Conservation (phyloP, 53 echinoderm and acorn worm species). For the Temnopleurus reevesii region DNA sequence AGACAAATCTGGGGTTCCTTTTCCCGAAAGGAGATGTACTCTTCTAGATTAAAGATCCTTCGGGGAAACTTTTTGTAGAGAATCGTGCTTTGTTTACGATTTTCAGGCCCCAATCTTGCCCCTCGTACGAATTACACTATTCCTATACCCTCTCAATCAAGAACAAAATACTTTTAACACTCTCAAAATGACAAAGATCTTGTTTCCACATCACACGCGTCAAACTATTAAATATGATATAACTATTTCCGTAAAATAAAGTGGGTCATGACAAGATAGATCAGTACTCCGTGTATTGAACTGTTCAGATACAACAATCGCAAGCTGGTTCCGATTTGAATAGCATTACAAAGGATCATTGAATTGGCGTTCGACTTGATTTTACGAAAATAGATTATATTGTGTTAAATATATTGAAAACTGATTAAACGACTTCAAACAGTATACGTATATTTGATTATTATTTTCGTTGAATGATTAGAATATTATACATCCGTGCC, state of each 20-base stretch:
- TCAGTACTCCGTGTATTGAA: too few relatives aligned
- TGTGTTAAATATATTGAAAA: too few relatives aligned
- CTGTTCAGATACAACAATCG: too few relatives aligned
- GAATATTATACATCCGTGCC: too few relatives aligned
- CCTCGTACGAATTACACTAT: not conserved
- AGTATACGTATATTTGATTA: too few relatives aligned
- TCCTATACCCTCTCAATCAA: not conserved
- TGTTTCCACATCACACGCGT: not conserved
- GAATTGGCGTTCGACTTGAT: not conserved
- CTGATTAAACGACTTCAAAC: too few relatives aligned
- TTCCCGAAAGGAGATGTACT: not conserved
- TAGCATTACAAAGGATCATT: not conserved
- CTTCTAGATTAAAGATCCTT: not conserved
- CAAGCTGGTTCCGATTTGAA: too few relatives aligned
- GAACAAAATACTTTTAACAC: not conserved
- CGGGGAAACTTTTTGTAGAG: not conserved
- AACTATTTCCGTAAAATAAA: too few relatives aligned
- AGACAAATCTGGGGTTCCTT: not conserved
- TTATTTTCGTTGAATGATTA: too few relatives aligned
- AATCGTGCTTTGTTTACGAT: not conserved
- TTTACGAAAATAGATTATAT: not conserved
- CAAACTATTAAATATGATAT: not conserved
- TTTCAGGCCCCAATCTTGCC: not conserved
- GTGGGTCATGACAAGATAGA: too few relatives aligned
- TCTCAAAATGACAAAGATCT: not conserved